Base-by-base conservation (phyloP, 2,888 invertebrate genomes). In the Zeuzera pyrina region DNA sequence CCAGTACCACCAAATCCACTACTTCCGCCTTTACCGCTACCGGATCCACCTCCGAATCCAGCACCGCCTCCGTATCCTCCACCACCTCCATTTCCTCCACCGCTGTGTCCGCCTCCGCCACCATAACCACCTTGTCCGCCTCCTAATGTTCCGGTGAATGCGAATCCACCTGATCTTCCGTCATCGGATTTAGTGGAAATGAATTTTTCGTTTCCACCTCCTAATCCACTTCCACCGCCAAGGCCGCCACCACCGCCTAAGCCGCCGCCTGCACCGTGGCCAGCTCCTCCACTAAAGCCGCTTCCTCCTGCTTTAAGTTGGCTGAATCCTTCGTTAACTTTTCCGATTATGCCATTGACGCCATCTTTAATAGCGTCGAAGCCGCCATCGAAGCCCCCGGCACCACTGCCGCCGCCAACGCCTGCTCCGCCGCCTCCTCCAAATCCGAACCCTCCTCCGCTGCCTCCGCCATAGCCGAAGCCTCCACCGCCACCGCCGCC, bases 101-200 rank as follows among this genome's bases (percentile, higher is more conserved):
- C 53, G 31, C 66, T 63, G 26, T 57, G 56, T 6, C 70, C 69
- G 1, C 74, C 76, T 3, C 76, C 74, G 6, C 76, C 73, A 10
- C 85, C 85, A 24, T 67, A 67, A 19, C 72, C 73, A 10, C 78
- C 73, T 39, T 71, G 70, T 1, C 66, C 68, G 13, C 63, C 63
- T 3, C 50, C 58, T n/a, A 71, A 41, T 1, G 56, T 55, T 11
- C 81, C 81, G 14, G 78, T 77, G 35, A 70, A 79, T 2, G 76
- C 78, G 35, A 71, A 78, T 2, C 78, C 81, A 33, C 77, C 77
- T 32, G 81, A 81, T 39, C 72, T 79, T 34, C 77, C 78, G 34
- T 79, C 78, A 15, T 71, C 65, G 12, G 77, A 73, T 40, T 72
- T 66, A 0, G 72, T 67, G 37, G 64, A 69, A 13, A 79, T 56